phyloP scores from a whole-genome alignment of 2,797 vertebrate species.

The Saxicola maurus region DNA sequence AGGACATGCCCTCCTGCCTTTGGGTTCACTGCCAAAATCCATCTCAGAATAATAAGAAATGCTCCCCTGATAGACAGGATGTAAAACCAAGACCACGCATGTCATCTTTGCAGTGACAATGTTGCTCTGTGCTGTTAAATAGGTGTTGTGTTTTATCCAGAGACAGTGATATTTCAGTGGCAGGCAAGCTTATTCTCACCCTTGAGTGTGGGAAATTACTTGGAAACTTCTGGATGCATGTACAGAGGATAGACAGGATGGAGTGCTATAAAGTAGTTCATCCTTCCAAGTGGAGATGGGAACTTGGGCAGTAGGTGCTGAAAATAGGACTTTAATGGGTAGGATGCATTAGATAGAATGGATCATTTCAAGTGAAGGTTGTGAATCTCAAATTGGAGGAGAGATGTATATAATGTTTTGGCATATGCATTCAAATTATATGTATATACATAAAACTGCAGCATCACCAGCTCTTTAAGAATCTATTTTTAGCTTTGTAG shows the following conservation, averaged over 20 bases:
- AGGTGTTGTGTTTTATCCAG: not conserved
- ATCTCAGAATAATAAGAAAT: not conserved
- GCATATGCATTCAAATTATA: not conserved
- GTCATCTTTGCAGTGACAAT: not conserved
- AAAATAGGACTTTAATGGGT: not conserved
- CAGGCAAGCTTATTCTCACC: not conserved
- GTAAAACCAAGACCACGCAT: not conserved
- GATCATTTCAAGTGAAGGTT: not conserved
- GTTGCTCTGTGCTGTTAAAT: not conserved
- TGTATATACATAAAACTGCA: not conserved
- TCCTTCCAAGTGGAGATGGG: not conserved
- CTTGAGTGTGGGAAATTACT: not conserved
- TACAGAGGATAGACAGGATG: not conserved
- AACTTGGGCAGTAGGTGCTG: not conserved
- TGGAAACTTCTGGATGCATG: not conserved
- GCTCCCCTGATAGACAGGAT: not conserved
- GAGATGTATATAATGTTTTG: not conserved
- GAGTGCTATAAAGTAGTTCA: not conserved
- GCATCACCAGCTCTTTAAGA: not conserved
- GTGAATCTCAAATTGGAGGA: not conserved
- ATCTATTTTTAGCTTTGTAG: not conserved
- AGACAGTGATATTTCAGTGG: not conserved
- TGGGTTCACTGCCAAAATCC: not conserved
- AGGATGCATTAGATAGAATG: not conserved
- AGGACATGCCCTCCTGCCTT: not conserved